These are phyloP conservation scores for Drosophila busckii DNA, from an alignment of 1,140 invertebrate genomes.

Conservation along the genomic window DNA sequence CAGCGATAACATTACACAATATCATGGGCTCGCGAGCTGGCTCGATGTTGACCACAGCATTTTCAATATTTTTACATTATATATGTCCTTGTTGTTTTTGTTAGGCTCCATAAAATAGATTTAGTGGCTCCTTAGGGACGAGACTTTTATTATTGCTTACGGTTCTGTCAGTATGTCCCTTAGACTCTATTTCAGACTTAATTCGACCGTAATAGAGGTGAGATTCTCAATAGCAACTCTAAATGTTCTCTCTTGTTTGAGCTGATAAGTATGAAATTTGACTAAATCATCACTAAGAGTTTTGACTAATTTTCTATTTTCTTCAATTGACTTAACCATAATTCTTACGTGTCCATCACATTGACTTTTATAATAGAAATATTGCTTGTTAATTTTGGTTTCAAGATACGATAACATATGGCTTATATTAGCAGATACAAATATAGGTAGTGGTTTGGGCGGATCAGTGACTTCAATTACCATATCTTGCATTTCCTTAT, in stretches of 20 bases:
- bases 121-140: slow-evolving; percentile 52
- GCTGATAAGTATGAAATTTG: slow-evolving; percentile 23
- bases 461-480: no score
- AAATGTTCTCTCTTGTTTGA: slow-evolving; percentile 28
- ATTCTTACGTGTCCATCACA: slow-evolving; percentile 17
- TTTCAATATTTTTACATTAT: slow-evolving; percentile 54
- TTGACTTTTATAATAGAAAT: slow-evolving; percentile 15
- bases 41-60: slow-evolving; percentile 59
- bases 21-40: slow-evolving; percentile 42
- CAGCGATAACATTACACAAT: slow-evolving; percentile 70
- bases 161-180: slow-evolving; percentile 21
- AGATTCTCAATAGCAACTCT: slow-evolving; percentile 41
- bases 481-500: not conserved
- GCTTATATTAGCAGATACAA: slow-evolving; percentile 2
- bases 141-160: slow-evolving; percentile 40
- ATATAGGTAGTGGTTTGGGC: slow-evolving; percentile 5
- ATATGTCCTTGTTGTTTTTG: slow-evolving; percentile 72
- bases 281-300: slow-evolving; percentile 3
- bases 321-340: slow-evolving; percentile 16
- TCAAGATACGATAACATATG: not conserved
- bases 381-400: slow-evolving; percentile 3
- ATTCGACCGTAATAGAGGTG: slow-evolving; percentile 32
- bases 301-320: slow-evolving; percentile 12
- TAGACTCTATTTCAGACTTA: slow-evolving; percentile 5
- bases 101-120: slow-evolving; percentile 63